Base-by-base conservation (phyloP, 1,140 invertebrate genomes). In the Nautilus pompilius region DNA sequence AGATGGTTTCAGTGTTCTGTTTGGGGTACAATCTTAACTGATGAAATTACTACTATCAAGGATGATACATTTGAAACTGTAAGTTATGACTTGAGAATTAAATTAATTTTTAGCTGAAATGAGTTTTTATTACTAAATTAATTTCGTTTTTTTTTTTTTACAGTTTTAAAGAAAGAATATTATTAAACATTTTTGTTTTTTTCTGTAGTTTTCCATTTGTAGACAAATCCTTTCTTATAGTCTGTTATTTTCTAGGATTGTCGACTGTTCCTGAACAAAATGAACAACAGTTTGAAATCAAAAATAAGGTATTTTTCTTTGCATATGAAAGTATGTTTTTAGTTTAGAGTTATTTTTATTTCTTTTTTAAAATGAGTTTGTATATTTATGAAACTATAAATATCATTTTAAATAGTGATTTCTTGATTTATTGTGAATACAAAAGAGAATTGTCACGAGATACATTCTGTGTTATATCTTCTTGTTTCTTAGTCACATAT, bases 61-160 rank as follows among this genome's bases (percentile, higher is more conserved):
- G 77, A 79, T 62, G 68, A 62, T 34, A 68, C 73, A 28, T 79
- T 79, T 76, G 77, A 79, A 74, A 72, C 66, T 28, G 77, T 79
- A 65, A 70, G 71, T 69, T 51, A 2, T 15, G n/a, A 24, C 22
- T 49, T 28, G 48, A 20, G 8, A 20, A 24, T 26, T 28, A 22
- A 15, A 17, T 3, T 24, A 48, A 26, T n/a, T 41, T 13, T 3
- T 13, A 53, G 24, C 49, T 33, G 20, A 22, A 6, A 28, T 46
- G 36, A 22, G 28, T 24, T 20, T 20, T 45, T n/a, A 22, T 32
- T 45, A 8, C 33, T 28, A 45, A 28, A 17, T 17, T 8, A 15
- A 8, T 45, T 10, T 17, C 41, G 26, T n/a, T 26, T 29, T 24
- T 57, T 46, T 55, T 6, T 58, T 33, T 34, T 33, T n/a, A 15